Base-by-base conservation (phyloP, 2,113 vertebrate genomes). In the Hemiprocne comata region DNA sequence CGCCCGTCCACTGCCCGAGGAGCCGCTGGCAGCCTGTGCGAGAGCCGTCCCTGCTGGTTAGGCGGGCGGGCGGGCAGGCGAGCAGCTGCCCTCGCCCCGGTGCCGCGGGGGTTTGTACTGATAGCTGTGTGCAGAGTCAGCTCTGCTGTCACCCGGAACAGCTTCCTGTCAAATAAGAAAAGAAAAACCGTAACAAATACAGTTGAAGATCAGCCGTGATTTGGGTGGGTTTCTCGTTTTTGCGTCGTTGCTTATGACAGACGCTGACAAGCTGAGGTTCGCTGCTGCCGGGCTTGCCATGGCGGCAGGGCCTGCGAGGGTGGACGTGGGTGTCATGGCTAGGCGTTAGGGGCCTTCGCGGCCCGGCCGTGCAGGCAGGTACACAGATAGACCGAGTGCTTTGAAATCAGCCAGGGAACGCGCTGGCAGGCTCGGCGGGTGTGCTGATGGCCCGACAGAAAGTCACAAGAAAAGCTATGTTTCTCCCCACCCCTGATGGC, bases 71-170 rank as follows among this genome's bases (percentile, higher is more conserved):
- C 18, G 2, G 29, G 54, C 50, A 20, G 46, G 20, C 13, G 11
- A 21, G 51, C 8, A 2, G 25, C 17, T 9, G 31, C 31, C 2
- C 1, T 23, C 10, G 13, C 1, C 29, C 17, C 11, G 4, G 46
- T 14, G 11, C 25, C 12, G 33, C 13, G 17, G 2, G 18, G 17
- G 3, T 7, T 26, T 25, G 2, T 16, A 2, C 9, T 5, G 28
- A 2, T 1, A 1, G 7, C 6, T 4, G 7, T 2, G 28, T 24
- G 6, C 29, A 2, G 11, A 3, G 17, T 4, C 13, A 2, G 5
- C 26, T 13, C 36, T 17, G 29, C 11, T 23, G 20, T 11, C 64
- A 3, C 20, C 14, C 3, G 17, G 11, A 20, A 6, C 33, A 6
- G 58, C 44, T 24, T 33, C 36, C 58, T 1, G 42, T 6, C 31